These are phyloP conservation scores for Subanguina moxae DNA, from an alignment of 1,140 invertebrate genomes.

Conservation along the genomic window DNA sequence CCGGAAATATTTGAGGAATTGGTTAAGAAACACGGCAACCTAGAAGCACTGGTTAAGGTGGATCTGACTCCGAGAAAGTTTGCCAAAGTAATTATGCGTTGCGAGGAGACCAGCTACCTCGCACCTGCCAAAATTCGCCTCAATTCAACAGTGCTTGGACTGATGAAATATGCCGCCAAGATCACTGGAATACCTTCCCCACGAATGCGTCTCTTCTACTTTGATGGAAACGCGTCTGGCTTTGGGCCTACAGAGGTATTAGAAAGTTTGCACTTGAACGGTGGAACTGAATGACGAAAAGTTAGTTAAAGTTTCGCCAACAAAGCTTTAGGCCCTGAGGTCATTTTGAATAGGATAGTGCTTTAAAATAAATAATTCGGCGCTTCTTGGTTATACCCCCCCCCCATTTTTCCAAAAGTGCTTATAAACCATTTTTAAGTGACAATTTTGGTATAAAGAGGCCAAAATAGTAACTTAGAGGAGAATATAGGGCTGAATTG, in stretches of 20 bases:
- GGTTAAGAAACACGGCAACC: conserved; percentile 15
- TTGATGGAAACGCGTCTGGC: conserved; percentile 8
- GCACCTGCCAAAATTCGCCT: conserved; percentile 16
- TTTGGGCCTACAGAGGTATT: neutral
- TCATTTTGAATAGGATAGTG: too few relatives aligned
- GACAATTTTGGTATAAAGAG: too few relatives aligned
- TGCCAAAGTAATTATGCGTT: conserved; percentile 21
- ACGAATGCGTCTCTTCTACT: conserved; percentile 21
- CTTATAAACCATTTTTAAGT: too few relatives aligned
- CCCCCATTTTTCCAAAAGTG: too few relatives aligned
- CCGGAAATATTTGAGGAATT: conserved; percentile 10
- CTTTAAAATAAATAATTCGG: too few relatives aligned
- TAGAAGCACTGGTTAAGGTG: conserved; percentile 27
- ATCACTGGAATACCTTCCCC: conserved; percentile 21
- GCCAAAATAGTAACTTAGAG: too few relatives aligned
- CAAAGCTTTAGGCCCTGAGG: too few relatives aligned
- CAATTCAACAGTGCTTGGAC: conserved; percentile 9
- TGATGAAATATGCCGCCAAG: conserved; percentile 20
- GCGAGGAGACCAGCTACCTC: conserved; percentile 17
- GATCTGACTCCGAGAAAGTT: conserved; percentile 24
- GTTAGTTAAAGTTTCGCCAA: too few relatives aligned
- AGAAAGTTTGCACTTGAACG: neutral
- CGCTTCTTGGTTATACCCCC: too few relatives aligned
- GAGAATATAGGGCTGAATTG: too few relatives aligned
- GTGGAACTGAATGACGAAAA: too few relatives aligned